phyloP scores from a whole-genome alignment of 2,797 vertebrate species.

The Loriculus beryllinus region DNA sequence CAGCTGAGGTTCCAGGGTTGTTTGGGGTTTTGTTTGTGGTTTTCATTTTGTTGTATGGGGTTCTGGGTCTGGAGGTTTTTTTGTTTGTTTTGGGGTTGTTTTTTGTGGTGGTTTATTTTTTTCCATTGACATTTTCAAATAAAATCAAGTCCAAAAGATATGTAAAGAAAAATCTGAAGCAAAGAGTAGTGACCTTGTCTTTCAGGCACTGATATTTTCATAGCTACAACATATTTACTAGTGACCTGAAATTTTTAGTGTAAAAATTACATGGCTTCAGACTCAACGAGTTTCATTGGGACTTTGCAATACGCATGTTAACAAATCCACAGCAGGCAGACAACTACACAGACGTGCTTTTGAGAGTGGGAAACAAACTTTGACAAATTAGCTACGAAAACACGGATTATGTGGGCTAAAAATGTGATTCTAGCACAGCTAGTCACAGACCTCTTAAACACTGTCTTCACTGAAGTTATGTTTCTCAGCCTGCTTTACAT shows the following conservation, averaged over 20 bases:
- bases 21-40: background rate
- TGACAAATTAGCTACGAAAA: background rate
- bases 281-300: background rate
- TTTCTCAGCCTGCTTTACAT: background rate
- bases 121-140: background rate
- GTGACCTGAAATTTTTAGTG: background rate
- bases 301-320: background rate
- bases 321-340: background rate
- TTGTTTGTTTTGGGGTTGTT: too few species aligned
- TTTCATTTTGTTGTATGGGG: background rate
- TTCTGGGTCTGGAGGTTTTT: too few species aligned
- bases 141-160: background rate
- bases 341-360: background rate
- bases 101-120: background rate
- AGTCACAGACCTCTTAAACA: background rate
- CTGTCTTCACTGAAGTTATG: background rate
- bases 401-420: background rate
- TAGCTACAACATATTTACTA: background rate
- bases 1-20: background rate
- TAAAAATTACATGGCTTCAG: background rate
- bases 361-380: background rate
- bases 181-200: background rate
- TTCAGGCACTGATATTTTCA: background rate
- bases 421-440: background rate
- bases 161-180: background rate